These are phyloP conservation scores for Siderastrea radians DNA, from an alignment of 92 coral and sea anemone genomes.

Conservation along the genomic window DNA sequence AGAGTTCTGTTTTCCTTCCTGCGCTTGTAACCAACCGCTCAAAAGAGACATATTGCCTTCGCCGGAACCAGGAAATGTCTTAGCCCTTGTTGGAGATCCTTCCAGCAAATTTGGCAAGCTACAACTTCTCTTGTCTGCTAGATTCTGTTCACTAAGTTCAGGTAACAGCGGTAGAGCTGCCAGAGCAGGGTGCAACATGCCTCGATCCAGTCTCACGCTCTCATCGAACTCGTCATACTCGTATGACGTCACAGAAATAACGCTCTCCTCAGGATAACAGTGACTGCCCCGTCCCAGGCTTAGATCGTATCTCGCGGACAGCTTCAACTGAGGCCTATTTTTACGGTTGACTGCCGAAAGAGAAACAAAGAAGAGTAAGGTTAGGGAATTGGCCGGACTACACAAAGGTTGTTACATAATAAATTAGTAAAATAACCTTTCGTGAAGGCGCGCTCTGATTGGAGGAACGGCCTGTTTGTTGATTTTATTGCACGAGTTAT, in stretches of 20 bases:
- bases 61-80: background rate
- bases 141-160: background rate
- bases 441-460: no score
- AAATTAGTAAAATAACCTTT: no score
- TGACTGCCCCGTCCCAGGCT: constrained; percentile 80
- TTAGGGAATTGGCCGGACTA: no score
- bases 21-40: background rate
- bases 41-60: background rate
- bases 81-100: background rate
- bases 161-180: constrained; percentile 2
- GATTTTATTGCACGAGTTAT: no score
- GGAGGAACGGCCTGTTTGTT: no score
- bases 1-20: background rate
- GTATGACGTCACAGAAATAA: constrained; percentile 78
- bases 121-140: constrained; percentile 16
- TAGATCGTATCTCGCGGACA: constrained; percentile 48
- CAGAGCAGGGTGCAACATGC: background rate
- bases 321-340: constrained; percentile 35
- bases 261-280: constrained; percentile 81
- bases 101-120: constrained; percentile 46
- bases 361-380: background rate
- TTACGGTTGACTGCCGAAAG: constrained; percentile 65
- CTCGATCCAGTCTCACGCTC: constrained; percentile 63
- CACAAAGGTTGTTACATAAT: no score
- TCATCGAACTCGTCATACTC: constrained; percentile 81